Evolutionary conservation across 2,888 invertebrate species (phyloP).

Genomic region (Himalopsyche japonica): DNA sequence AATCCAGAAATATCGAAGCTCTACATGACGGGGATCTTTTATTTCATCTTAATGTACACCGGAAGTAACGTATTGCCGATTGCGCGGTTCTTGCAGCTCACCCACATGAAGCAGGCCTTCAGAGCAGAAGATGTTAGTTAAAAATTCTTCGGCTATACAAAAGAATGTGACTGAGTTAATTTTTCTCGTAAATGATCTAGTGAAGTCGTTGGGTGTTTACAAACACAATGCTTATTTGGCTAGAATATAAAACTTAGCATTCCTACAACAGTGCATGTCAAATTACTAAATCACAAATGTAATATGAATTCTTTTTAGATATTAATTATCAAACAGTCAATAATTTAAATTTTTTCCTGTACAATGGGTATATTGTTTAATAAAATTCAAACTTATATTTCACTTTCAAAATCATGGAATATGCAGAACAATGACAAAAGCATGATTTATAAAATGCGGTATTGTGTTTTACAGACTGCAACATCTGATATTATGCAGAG

Average conservation of each 20-base stretch:
- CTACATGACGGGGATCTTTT: conserved; percentile 95
- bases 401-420: too few relatives aligned
- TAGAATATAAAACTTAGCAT: too few relatives aligned
- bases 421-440: neutral
- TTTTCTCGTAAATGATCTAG: neutral
- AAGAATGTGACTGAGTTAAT: neutral
- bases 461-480: conserved; percentile 28
- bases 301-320: too few relatives aligned
- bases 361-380: too few relatives aligned
- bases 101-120: conserved; percentile 95
- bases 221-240: too few relatives aligned
- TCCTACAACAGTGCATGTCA: too few relatives aligned
- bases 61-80: conserved; percentile 97
- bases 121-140: conserved; percentile 81
- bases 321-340: too few relatives aligned
- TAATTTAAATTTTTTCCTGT: too few relatives aligned
- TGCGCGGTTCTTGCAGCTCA: conserved; percentile 89
- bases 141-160: neutral
- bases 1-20: conserved; percentile 94
- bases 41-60: conserved; percentile 98
- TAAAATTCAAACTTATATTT: too few relatives aligned
- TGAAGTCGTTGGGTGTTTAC: neutral
- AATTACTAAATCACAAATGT: too few relatives aligned
- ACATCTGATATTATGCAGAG: conserved; percentile 86
- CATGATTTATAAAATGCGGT: neutral